Percentiles rank a stretch among this genome's conserved stretches.
phyloP scores from a whole-genome alignment of 2,888 invertebrate genomes.

The Ferdinandea cuprea region DNA sequence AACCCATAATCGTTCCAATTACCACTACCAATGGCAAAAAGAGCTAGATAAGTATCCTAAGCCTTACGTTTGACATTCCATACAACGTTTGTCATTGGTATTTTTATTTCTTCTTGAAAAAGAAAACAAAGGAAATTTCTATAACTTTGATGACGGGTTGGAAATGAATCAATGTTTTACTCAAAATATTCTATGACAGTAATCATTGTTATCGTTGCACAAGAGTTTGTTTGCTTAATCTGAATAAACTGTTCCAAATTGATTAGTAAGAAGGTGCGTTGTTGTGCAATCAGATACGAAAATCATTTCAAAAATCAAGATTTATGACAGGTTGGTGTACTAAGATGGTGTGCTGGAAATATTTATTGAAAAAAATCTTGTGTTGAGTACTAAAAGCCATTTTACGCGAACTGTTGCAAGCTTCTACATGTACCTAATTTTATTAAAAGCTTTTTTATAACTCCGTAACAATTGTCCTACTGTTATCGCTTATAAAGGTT shows the following conservation, averaged over 20 bases:
- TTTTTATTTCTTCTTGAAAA: conserved; percentile 11
- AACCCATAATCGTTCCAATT: conserved; percentile 41
- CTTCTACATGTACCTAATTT: no score
- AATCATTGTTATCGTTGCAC: conserved; percentile 8
- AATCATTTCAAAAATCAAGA: no score
- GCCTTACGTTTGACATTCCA: conserved; percentile 21
- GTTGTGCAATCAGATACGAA: no score
- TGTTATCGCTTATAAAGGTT: no score
- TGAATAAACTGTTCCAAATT: background rate
- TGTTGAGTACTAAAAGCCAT: no score
- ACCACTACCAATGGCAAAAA: conserved; percentile 16
- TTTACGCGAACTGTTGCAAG: no score
- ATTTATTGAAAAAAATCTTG: no score
- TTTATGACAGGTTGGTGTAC: no score
- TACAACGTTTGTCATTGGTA: conserved; percentile 19
- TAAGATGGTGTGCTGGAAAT: no score
- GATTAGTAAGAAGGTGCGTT: background rate
- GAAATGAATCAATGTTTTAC: conserved; percentile 18
- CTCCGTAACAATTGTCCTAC: no score
- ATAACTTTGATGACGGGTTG: conserved; percentile 8
- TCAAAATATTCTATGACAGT: conserved; percentile 25
- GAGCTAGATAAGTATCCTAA: conserved; percentile 8
- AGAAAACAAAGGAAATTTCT: conserved; percentile 12
- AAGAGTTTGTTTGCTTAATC: conserved; percentile 14
- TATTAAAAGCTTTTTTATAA: no score